Base-by-base conservation (phyloP, 2,797 vertebrate genomes). In the Nyctalus aviator region DNA sequence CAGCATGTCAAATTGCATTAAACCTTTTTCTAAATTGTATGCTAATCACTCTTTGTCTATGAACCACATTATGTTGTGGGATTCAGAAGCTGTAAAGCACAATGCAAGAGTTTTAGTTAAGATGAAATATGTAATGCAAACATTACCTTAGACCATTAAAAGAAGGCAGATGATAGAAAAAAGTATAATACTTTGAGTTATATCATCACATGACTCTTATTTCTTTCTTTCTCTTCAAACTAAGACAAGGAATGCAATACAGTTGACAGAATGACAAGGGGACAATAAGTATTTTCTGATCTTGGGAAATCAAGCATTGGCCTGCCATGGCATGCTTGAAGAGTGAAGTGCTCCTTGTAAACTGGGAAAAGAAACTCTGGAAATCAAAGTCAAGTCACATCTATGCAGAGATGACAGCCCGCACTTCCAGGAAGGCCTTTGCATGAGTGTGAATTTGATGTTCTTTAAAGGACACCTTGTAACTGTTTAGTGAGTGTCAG, bases 321-420 rank as follows among this genome's bases (percentile, higher is more conserved):
- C 79, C 62, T 84, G 5, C 7, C 12, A 8, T 88, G 81, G 66
- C 76, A 78, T 88, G 84, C 50, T 79, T 88, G 91, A 88, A 41
- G 84, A 90, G 25, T 64, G 86, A 91, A 88, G 32, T 68, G 6
- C 17, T 55, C 27, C 62, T 82, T 95, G 73, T 62, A 57, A 73
- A 95, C 27, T 59, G 13, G 53, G 13, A 62, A 79, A 64, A 66
- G n/a, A 8, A 77, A 82, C 86, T 84, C 71, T 91, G 15, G 30
- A 93, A 93, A 94, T 85, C 76, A 96, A 95, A 96, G 69, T 78
- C 84, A 93, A 89, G 92, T 94, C 93, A 91, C 72, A 93, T 96
- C 59, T 92, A 55, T 41, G 73, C 77, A 85, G 30, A 91, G 35
- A 41, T 59, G 18, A 84, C 90, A 88, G 84, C 89, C 46, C 78